Percentiles rank a stretch among this genome's conserved stretches.
Evolutionary conservation across 2,113 vertebrate species (phyloP).

Genomic region (Lepus timidus): DNA sequence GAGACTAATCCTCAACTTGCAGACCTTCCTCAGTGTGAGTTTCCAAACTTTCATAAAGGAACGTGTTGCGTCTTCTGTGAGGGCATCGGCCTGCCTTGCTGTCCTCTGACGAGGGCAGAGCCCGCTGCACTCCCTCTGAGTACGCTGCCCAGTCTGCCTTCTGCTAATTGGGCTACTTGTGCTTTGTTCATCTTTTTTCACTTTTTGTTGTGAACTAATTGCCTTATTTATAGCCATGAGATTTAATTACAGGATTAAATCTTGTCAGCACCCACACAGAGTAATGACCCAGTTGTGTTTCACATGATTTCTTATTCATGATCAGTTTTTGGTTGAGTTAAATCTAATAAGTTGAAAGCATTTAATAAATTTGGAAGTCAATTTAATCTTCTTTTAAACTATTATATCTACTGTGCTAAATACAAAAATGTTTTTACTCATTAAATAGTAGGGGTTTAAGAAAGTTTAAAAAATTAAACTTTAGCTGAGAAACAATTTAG

Average conservation of each 20-base stretch:
- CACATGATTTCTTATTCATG: neutral
- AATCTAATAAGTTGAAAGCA: neutral
- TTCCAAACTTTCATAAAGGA: neutral
- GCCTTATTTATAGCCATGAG: neutral
- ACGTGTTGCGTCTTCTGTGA: neutral
- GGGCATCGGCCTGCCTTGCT: neutral
- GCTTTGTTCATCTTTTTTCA: neutral
- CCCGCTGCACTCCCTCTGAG: neutral
- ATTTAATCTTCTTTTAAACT: constrained; percentile 9
- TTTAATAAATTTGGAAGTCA: constrained; percentile 33
- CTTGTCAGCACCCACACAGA: neutral
- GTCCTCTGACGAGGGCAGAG: neutral
- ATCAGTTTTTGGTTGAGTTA: constrained; percentile 42
- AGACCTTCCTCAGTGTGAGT: neutral
- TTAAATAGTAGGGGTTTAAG: neutral
- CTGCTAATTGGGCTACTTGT: neutral
- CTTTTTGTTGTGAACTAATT: constrained; percentile 47
- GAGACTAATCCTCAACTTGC: neutral
- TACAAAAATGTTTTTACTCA: neutral
- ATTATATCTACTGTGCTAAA: constrained; percentile 33
- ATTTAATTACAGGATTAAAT: neutral
- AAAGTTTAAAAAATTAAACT: constrained; percentile 35
- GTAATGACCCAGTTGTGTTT: neutral
- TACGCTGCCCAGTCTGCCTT: neutral
- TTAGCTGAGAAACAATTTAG: constrained; percentile 35